phyloP scores from a whole-genome alignment of 1,140 invertebrate genomes.

The Scaptomyza montana region DNA sequence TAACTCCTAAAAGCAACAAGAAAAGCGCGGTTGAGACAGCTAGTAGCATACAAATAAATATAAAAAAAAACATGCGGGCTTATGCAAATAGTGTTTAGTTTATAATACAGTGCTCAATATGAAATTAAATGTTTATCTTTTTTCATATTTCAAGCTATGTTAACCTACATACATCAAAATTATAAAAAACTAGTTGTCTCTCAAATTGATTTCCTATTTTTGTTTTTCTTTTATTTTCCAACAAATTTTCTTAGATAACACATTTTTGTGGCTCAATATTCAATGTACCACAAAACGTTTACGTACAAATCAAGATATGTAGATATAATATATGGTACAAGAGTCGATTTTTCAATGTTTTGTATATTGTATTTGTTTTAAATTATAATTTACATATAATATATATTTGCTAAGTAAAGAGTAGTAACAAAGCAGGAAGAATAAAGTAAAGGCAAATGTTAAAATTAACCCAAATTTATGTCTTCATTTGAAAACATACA shows the following conservation, averaged over 20 bases:
- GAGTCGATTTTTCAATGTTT: conserved; percentile 38
- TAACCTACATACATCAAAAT: too few species aligned
- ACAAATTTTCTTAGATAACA: background rate
- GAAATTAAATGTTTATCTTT: too few species aligned
- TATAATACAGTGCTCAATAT: background rate
- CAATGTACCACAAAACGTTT: conserved; percentile 13
- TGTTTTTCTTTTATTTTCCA: background rate
- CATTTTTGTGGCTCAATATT: conserved; percentile 39
- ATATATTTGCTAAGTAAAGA: conserved; percentile 34
- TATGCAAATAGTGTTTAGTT: background rate
- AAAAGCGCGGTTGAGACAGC: background rate
- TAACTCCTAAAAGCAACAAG: conserved; percentile 1
- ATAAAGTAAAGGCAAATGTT: background rate
- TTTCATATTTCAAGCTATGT: too few species aligned
- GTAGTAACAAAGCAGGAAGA: conserved; percentile 5
- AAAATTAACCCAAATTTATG: background rate
- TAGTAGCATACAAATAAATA: background rate
- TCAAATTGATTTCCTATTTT: background rate
- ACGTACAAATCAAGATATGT: conserved; percentile 4
- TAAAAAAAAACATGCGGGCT: background rate
- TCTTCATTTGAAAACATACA: too few species aligned
- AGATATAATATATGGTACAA: background rate
- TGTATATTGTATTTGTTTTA: conserved; percentile 30
- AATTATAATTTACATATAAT: conserved; percentile 21
- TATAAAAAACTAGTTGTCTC: background rate